Percentiles rank a stretch among this genome's conserved stretches.
Conservation (phyloP, 2,113 vertebrate species). For the Arvicanthis niloticus region DNA sequence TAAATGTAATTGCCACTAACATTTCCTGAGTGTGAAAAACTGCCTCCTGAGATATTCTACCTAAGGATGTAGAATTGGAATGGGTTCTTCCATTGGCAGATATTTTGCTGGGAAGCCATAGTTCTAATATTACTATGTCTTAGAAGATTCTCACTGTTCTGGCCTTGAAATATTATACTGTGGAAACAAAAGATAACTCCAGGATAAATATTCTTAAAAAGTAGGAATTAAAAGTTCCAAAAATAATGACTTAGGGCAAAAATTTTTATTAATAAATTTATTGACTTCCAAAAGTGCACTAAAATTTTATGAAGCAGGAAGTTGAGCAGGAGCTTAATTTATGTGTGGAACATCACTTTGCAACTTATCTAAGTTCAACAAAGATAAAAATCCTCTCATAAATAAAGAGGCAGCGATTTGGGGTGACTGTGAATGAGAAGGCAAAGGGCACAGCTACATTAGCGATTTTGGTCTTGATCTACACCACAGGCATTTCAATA, state of each 20-base stretch:
- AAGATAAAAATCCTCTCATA: conserved; percentile 67
- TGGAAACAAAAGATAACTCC: conserved; percentile 59
- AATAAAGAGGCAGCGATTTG: conserved; percentile 65
- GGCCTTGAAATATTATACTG: conserved; percentile 40
- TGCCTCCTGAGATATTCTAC: background rate
- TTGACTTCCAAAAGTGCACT: conserved; percentile 62
- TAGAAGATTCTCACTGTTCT: conserved; percentile 12
- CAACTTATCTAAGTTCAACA: conserved; percentile 59
- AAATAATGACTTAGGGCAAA: conserved; percentile 57
- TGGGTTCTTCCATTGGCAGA: background rate
- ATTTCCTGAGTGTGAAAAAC: background rate
- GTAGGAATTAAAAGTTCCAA: conserved; percentile 55
- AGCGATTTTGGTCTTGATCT: conserved; percentile 70
- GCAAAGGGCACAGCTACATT: conserved; percentile 66
- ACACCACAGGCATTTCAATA: conserved; percentile 66
- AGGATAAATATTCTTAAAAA: conserved; percentile 44
- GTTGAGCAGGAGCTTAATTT: conserved; percentile 60
- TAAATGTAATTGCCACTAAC: background rate
- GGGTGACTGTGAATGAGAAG: conserved; percentile 53
- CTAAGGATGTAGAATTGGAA: background rate
- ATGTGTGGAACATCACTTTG: conserved; percentile 57
- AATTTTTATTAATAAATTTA: conserved; percentile 67
- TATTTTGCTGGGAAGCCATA: conserved; percentile 30
- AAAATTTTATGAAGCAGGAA: conserved; percentile 72
- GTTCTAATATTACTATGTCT: background rate